Evolutionary conservation across 2,113 vertebrate genomes (phyloP), one percentile per base, ranked within the genome.

Genomic region (Aepyceros melampus): DNA sequence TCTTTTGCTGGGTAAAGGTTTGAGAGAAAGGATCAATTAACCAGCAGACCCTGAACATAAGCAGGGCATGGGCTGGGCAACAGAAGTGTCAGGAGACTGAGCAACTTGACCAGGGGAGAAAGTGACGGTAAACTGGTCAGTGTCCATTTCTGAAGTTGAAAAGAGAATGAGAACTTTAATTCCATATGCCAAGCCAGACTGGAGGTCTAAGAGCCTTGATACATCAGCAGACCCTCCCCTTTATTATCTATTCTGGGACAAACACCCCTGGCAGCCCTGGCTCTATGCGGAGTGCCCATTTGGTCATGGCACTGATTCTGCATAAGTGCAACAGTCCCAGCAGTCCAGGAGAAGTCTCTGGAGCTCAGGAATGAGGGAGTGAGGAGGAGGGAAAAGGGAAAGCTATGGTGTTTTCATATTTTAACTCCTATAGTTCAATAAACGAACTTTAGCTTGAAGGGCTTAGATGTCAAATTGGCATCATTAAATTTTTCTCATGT

Each of bases 231-330:
- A 55, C 2, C 16, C 6, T 40, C 5, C 15, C 55, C 49, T 60
- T 85, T 33, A 60, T 6, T 27, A 40, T 40, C 31, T 89, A 13
- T 62, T 55, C 89, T 56, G 64, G 64, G 62, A 53, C 25, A 36
- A 85, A 83, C 8, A 78, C 23, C 67, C 7, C 2, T 17, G 12
- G 25, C 31, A 47, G 13, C 47, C 45, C 31, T 71, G 10, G 67
- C 43, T 83, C 33, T 17, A 17, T 6, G 12, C 25, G 0, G 1
- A 23, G 3, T 36, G 64, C 16, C 86, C 45, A 29, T 5, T 1
- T 71, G 51, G 31, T 55, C 49, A 25, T 0, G 3, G 33, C 56
- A 60, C 16, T n/a, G 79, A 55, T n/a, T 74, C 87, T 56, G 31
- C 51, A 85, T n/a, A 51, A 55, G 33, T 60, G 43, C 60, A 49